Base-by-base conservation (phyloP, 37 sponge, comb jelly and placozoan species). In the Eunapius fragilis region DNA sequence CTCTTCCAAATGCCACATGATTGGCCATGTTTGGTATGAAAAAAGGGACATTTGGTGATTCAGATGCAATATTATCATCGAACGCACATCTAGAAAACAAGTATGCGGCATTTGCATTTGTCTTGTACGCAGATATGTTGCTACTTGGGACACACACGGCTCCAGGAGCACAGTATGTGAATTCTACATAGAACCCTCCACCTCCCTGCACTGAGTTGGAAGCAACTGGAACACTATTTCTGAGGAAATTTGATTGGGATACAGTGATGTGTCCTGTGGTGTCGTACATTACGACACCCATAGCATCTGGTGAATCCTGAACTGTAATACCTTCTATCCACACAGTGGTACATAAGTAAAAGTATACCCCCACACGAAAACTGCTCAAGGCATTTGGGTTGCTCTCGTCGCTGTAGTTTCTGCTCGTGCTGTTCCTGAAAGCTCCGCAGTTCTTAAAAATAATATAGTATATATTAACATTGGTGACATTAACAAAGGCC, bases 161-260 rank as follows among this genome's bases (percentile, higher is more conserved):
- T 4, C 87, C 91, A n/a, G 91, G 87, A 31, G 38, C 69, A 82
- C 92, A 91, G 75, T 83, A 87, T 4, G 79, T 79, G 45, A 86
- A 87, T 37, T 84, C 88, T 0, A 91, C 69, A 17, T 91, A 87
- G 25, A 89, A 9, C 0, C 80, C 81, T 11, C 75, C 67, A 2
- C 92, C 92, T 31, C 86, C 86, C 19, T 72, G 76, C 2, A 50
- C 77, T 0, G 74, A 37, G 67, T 30, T 10, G 30, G 45, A 0
- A 2, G 25, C 23, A n/a, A 26, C 58, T 0, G 38, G 38, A 4
- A 79, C 68, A 35, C 12, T 76, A 50, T 90, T 86, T 27, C 58
- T 31, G 0, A 31, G 37, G 37, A 91, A 91, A n/a, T 0, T 50
- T 37, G 58, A 78, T 22, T 79, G n/a, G 0, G 31, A 7, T 7